Conservation (phyloP, 2,888 invertebrate species). For the Cotesia congregata region DNA sequence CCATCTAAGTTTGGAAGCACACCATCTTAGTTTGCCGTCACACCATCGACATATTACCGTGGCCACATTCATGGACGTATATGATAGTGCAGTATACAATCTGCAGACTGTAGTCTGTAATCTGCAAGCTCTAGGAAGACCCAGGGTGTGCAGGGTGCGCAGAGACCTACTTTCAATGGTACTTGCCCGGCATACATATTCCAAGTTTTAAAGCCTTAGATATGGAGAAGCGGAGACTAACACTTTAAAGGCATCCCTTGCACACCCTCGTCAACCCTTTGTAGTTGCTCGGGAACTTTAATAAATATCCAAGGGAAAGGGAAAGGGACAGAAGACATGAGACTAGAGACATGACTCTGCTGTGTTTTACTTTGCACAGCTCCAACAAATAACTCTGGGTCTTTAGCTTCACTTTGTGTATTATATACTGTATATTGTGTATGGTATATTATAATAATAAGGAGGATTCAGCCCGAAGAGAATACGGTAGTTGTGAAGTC, state of each 20-base stretch:
- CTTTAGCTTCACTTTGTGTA: neutral
- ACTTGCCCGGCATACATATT: neutral
- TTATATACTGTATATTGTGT: neutral
- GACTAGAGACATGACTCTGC: neutral
- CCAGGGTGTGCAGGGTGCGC: neutral
- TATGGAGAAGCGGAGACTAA: neutral
- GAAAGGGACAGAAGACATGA: neutral
- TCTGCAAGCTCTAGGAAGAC: neutral
- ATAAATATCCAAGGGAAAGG: neutral
- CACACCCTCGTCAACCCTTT: neutral
- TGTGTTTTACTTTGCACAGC: neutral
- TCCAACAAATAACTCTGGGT: neutral
- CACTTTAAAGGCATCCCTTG: neutral
- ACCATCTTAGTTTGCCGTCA: neutral
- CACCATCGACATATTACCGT: no score
- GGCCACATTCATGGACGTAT: no score
- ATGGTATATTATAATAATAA: neutral
- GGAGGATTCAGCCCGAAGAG: neutral
- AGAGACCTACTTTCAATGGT: neutral
- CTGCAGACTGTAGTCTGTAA: neutral
- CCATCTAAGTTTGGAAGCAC: neutral
- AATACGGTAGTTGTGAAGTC: conserved; percentile 16
- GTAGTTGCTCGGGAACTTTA: neutral
- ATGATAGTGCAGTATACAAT: no score
- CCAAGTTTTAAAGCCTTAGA: neutral